Evolutionary conservation across 2,113 vertebrate genomes (phyloP).

Genomic region (Halichoerus grypus): DNA sequence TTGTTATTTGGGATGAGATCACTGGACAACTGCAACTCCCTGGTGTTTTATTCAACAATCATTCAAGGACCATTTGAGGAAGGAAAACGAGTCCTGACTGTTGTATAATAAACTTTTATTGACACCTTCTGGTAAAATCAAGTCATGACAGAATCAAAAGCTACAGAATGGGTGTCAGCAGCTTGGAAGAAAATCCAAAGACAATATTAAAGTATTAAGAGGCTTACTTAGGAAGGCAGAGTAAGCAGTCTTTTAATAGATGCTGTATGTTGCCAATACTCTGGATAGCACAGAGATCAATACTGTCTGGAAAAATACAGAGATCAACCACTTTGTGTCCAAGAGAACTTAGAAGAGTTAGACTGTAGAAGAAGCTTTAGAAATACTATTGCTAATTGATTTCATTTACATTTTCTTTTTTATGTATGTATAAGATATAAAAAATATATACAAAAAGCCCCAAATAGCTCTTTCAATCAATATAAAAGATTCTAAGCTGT

Average conservation of each 20-base stretch:
- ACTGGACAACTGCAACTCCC: not conserved
- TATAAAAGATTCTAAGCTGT: not conserved
- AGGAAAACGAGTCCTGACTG: not conserved
- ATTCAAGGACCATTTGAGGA: constrained; percentile 1
- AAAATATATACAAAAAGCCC: not conserved
- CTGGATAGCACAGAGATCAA: not conserved
- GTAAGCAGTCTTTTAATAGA: constrained; percentile 23
- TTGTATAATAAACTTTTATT: constrained; percentile 21
- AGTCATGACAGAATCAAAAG: constrained; percentile 1
- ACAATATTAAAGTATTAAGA: constrained; percentile 7
- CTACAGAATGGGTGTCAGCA: not conserved
- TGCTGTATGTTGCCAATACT: not conserved
- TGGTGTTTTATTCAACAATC: constrained; percentile 8
- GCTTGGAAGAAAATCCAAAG: not conserved
- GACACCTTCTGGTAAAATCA: not conserved
- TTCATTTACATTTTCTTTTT: constrained; percentile 10
- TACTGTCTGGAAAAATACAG: not conserved
- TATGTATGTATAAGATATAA: not conserved
- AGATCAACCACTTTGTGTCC: not conserved
- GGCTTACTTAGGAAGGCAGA: not conserved
- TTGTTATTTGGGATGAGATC: not conserved
- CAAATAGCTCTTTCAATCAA: not conserved
- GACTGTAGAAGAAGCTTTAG: not conserved
- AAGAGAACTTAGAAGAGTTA: not conserved
- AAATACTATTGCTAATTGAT: not conserved